Evolutionary conservation across 2,888 invertebrate species (phyloP).

Genomic region (Sthenelais limicola): DNA sequence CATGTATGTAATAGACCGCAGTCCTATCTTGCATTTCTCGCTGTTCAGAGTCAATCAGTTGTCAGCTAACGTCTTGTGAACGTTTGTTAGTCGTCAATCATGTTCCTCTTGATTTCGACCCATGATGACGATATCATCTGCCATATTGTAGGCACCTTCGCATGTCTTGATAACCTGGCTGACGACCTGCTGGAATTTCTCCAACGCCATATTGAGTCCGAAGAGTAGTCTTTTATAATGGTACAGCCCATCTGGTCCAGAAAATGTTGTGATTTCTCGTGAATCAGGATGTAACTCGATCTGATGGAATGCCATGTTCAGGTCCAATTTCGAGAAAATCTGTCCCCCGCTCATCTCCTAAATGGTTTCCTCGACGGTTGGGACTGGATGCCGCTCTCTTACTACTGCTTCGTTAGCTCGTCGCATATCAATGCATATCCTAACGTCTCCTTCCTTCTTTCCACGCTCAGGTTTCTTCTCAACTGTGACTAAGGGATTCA

Average conservation of each 20-base stretch:
- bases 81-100: slow-evolving; percentile 31
- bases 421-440: slow-evolving; percentile 48
- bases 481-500: slow-evolving; percentile 46
- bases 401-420: slow-evolving; percentile 47
- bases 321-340: slow-evolving; percentile 38
- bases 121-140: slow-evolving; percentile 40
- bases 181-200: slow-evolving; percentile 42
- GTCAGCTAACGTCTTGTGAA: slow-evolving; percentile 42
- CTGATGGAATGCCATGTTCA: slow-evolving; percentile 40
- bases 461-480: slow-evolving; percentile 25
- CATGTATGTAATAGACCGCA: slow-evolving; percentile 21
- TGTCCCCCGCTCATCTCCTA: slow-evolving; percentile 9
- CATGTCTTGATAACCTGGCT: slow-evolving; percentile 25
- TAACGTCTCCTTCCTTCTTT: too few species aligned
- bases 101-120: slow-evolving; percentile 14
- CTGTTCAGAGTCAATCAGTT: slow-evolving; percentile 33
- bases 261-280: slow-evolving; percentile 40
- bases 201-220: slow-evolving; percentile 37
- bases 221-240: slow-evolving; percentile 41
- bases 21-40: slow-evolving; percentile 1
- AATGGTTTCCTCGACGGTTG: slow-evolving; percentile 42
- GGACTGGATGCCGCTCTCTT: slow-evolving; percentile 44
- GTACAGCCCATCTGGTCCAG: slow-evolving; percentile 18
- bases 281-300: slow-evolving; percentile 38
- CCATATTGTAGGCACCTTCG: slow-evolving; percentile 35